Conservation (phyloP, 2,113 vertebrate species). For the Aegotheles bennettii region DNA sequence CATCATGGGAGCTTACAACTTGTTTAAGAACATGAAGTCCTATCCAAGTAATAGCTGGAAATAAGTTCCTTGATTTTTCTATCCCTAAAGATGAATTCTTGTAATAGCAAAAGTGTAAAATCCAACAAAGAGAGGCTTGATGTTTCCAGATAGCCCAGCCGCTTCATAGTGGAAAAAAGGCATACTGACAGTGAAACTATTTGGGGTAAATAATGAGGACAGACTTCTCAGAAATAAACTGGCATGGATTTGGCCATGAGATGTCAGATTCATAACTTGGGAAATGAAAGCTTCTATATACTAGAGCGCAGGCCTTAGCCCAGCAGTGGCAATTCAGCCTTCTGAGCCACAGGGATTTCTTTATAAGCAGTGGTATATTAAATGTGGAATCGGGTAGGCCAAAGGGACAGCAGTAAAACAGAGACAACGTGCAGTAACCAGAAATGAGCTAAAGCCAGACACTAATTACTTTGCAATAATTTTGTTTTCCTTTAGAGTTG, state of each 20-base stretch:
- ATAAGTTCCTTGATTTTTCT: constrained; percentile 61
- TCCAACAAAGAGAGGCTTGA: constrained; percentile 45
- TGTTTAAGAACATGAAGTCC: constrained; percentile 60
- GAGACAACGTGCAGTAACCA: constrained; percentile 25
- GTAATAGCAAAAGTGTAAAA: constrained; percentile 63
- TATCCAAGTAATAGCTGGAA: constrained; percentile 56
- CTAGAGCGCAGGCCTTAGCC: neutral
- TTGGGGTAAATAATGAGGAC: constrained; percentile 59
- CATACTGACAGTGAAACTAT: constrained; percentile 36
- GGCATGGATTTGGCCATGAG: constrained; percentile 55
- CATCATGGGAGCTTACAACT: constrained; percentile 48
- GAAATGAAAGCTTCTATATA: constrained; percentile 61
- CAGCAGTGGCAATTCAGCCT: constrained; percentile 41
- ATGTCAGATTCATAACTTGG: constrained; percentile 55
- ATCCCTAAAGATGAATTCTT: constrained; percentile 60
- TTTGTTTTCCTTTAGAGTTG: neutral
- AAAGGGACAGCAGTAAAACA: constrained; percentile 46
- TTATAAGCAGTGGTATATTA: constrained; percentile 58
- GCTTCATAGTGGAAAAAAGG: neutral
- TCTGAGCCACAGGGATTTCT: constrained; percentile 51
- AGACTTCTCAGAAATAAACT: constrained; percentile 48
- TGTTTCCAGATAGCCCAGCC: constrained; percentile 14
- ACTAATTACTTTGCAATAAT: constrained; percentile 33
- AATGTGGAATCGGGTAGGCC: constrained; percentile 1
- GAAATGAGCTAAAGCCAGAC: constrained; percentile 31